Evolutionary conservation across 2,888 invertebrate genomes (phyloP), one percentile per base, ranked within the genome.

Genomic region (Pterostichus madidus): DNA sequence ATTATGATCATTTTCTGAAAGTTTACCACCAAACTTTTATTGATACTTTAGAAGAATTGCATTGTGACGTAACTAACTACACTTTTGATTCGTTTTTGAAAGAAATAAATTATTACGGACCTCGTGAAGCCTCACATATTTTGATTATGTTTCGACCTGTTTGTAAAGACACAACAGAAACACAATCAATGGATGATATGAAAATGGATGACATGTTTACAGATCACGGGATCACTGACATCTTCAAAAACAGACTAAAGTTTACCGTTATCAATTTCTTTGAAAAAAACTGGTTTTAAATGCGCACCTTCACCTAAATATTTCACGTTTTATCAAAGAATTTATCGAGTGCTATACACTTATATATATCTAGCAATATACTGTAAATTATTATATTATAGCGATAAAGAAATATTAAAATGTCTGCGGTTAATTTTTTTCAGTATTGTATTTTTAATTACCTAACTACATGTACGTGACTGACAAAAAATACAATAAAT

Each of bases 21-120:
- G 86, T 90, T 0, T 93, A 93, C 85, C 91, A 92, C 84, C 87
- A 90, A 0, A 88, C 88, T 0, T 90, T 93, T 53, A 85, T 91
- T 0, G 77, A 87, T 0, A 86, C 87, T 8, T 85, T 93, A 31
- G 85, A 86, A 24, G 85, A 86, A n/a, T 84, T 87, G 24, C 83
- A 85, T 44, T 84, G 84, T 64, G 85, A 88, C 64, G 87, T 87
- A 0, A 85, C 84, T 39, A 83, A 86, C 31, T 91, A 91, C 84
- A 87, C 88, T 4, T 90, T 87, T 77, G 88, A 90, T 32, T 85
- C 85, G 86, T 91, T 88, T 86, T 13, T 84, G 83, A 80, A 87
- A 0, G 91, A 91, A 86, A 85, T 91, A 3, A 85, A 89, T 32
- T 84, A 85, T 1, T 87, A 87, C 61, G 90, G 88, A 0, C 86